Conservation (phyloP, 2,113 vertebrate species). For the Corythoichthys haematopterus region DNA sequence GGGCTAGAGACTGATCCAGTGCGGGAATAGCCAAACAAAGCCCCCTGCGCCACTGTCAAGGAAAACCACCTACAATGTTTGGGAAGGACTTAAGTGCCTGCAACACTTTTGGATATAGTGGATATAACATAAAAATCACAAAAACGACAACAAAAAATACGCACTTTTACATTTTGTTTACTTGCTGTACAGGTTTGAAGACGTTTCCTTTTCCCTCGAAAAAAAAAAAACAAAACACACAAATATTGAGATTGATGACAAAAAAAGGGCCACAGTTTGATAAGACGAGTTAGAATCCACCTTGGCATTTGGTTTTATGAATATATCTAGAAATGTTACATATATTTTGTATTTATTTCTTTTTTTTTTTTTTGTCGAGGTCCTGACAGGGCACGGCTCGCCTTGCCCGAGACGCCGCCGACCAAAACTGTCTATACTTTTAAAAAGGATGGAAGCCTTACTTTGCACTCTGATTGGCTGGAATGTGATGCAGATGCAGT, state of each 20-base stretch:
- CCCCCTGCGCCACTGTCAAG: conserved; percentile 71
- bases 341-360: conserved; percentile 77
- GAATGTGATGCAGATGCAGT: conserved; percentile 3
- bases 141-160: conserved; percentile 63
- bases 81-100: conserved; percentile 82
- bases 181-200: conserved; percentile 74
- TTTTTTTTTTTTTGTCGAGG: conserved; percentile 51
- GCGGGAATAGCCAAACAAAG: conserved; percentile 5
- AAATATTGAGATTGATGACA: conserved; percentile 45
- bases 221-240: conserved; percentile 39
- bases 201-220: conserved; percentile 58
- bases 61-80: conserved; percentile 69
- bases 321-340: conserved; percentile 74
- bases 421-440: background rate
- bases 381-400: conserved; percentile 59
- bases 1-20: conserved; percentile 57
- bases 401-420: conserved; percentile 46
- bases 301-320: conserved; percentile 70
- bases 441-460: conserved; percentile 59
- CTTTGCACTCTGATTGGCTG: conserved; percentile 62
- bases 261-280: conserved; percentile 54
- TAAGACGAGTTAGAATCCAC: conserved; percentile 61
- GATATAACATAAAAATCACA: conserved; percentile 70
- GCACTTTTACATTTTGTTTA: conserved; percentile 82
- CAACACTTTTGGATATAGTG: conserved; percentile 80